phyloP scores from a whole-genome alignment of 1,140 invertebrate species.

The Psilanteris sp. region DNA sequence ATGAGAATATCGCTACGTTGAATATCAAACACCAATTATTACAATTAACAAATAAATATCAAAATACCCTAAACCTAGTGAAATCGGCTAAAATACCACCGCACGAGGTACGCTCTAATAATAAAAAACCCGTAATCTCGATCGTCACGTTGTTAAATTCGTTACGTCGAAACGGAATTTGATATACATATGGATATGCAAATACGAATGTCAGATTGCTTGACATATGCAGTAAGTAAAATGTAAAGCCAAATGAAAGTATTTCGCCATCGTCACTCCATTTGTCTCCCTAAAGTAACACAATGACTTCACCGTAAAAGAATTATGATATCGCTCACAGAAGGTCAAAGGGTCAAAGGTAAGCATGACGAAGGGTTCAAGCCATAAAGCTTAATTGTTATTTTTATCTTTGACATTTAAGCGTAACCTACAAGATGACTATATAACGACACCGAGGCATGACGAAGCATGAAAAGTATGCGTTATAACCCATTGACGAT shows the following conservation, averaged over 20 bases:
- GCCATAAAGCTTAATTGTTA: conserved; percentile 46
- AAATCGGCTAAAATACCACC: no score
- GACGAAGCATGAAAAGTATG: conserved; percentile 44
- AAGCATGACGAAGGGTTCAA: conserved; percentile 56
- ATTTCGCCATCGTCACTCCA: conserved; percentile 18
- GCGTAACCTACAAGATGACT: conserved; percentile 43
- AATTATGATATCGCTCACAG: conserved; percentile 40
- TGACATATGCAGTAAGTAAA: neutral
- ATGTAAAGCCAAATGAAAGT: conserved; percentile 5
- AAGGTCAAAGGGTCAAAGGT: conserved; percentile 47
- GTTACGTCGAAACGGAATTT: no score
- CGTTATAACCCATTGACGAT: conserved; percentile 28
- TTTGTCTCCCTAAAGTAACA: conserved; percentile 32
- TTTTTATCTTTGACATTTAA: conserved; percentile 60
- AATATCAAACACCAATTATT: no score
- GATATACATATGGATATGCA: no score
- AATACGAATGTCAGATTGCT: no score
- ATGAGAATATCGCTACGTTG: no score
- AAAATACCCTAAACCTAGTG: no score
- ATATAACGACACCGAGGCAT: conserved; percentile 43
- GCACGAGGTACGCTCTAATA: no score
- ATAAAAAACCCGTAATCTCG: no score
- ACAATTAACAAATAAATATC: no score
- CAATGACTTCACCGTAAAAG: conserved; percentile 29
- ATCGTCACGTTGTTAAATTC: no score